Evolutionary conservation across 2,888 invertebrate genomes (phyloP).

Genomic region (Gymnocheta viridis): DNA sequence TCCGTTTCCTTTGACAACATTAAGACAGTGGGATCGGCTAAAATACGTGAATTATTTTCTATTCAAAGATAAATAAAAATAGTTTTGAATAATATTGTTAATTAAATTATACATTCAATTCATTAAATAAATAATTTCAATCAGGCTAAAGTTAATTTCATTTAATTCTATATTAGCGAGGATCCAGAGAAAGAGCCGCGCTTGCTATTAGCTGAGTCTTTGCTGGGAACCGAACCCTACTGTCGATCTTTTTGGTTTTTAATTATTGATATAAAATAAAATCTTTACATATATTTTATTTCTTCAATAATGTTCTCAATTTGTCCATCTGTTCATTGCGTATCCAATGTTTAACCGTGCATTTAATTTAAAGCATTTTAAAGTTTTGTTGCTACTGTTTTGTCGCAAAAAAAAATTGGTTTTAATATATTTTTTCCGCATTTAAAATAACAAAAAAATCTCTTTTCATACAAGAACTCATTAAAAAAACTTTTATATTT

Average conservation of each 20-base stretch:
- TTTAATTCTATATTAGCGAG: no score
- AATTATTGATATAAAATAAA: no score
- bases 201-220: no score
- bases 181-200: no score
- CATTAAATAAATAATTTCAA: no score
- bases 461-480: neutral
- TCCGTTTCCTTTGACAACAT: conserved; percentile 61
- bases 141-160: no score
- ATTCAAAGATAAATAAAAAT: no score
- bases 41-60: no score
- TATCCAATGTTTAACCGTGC: conserved; percentile 42
- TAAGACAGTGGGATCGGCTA: conserved; percentile 6
- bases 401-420: conserved; percentile 16
- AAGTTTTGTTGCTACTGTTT: conserved; percentile 29
- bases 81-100: no score
- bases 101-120: no score
- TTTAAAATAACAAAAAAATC: conserved; percentile 8
- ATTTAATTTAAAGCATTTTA: conserved; percentile 47
- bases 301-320: neutral
- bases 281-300: neutral
- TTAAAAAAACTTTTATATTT: neutral
- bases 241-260: no score
- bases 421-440: neutral
- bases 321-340: conserved; percentile 23
- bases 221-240: no score